Conservation (phyloP, 2,888 invertebrate species). For the Phyto melanocephala region DNA sequence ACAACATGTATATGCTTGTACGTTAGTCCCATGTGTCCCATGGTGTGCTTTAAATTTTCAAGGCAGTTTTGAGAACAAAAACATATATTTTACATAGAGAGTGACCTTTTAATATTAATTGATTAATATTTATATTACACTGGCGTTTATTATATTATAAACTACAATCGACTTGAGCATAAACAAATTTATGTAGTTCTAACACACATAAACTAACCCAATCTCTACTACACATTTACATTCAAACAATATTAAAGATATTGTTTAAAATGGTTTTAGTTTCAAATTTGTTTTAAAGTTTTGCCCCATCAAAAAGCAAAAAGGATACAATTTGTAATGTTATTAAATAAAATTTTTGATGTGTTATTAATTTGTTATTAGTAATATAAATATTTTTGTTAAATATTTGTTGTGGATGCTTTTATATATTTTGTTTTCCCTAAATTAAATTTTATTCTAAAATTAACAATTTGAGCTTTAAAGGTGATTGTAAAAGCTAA, state of each 20-base stretch:
- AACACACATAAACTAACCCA: neutral
- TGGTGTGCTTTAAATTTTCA: neutral
- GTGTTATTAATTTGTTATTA: conserved; percentile 5
- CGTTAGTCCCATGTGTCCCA: neutral
- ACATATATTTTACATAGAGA: neutral
- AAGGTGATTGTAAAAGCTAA: neutral
- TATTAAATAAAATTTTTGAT: neutral
- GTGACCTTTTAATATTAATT: neutral
- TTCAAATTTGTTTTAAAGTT: neutral
- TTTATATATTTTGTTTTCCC: neutral
- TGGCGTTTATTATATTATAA: neutral
- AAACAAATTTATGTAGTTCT: neutral
- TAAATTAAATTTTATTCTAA: neutral
- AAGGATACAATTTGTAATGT: neutral
- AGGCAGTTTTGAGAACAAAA: neutral
- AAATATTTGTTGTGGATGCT: neutral
- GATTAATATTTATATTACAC: conserved; percentile 1
- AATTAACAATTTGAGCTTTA: neutral
- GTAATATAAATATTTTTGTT: neutral
- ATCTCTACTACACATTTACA: neutral
- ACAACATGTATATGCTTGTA: neutral
- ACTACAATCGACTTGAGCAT: no score
- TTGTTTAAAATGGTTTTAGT: neutral
- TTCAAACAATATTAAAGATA: neutral
- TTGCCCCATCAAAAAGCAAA: neutral